Evolutionary conservation across 2,888 invertebrate genomes (phyloP).

Genomic region (Incurvaria masculella): DNA sequence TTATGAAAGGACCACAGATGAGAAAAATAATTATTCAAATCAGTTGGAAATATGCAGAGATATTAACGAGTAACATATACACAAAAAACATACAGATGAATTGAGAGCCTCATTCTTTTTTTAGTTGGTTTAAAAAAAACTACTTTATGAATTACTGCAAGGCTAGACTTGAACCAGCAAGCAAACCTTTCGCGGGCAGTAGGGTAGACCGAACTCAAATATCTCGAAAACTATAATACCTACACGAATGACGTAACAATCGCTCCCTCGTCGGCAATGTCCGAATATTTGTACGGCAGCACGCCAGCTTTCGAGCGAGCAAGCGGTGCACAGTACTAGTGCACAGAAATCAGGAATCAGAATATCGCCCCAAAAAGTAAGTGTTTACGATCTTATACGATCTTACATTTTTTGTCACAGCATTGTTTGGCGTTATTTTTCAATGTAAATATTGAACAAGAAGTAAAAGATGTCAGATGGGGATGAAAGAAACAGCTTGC

Average conservation of each 20-base stretch:
- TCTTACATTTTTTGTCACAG: constrained; percentile 1
- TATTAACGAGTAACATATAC: too few relatives aligned
- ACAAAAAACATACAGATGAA: too few relatives aligned
- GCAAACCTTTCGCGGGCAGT: too few relatives aligned
- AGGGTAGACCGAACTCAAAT: background rate
- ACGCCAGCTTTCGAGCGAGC: background rate
- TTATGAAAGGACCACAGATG: too few relatives aligned
- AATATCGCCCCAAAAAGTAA: constrained; percentile 1
- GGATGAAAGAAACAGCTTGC: constrained; percentile 1
- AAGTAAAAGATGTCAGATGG: constrained; percentile 1
- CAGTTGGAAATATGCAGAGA: too few relatives aligned
- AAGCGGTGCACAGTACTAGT: background rate
- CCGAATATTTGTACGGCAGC: background rate
- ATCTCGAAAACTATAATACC: background rate
- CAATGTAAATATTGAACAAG: background rate
- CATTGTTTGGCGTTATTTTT: background rate
- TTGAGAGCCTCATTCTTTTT: too few relatives aligned
- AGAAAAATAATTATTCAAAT: too few relatives aligned
- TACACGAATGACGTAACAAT: background rate
- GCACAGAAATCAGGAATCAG: too few relatives aligned
- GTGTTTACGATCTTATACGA: constrained; percentile 2
- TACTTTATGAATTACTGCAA: too few relatives aligned
- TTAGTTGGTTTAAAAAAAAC: too few relatives aligned
- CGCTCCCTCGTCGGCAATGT: background rate
- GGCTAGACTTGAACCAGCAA: too few relatives aligned